Percentiles rank a stretch among this genome's conserved stretches.
phyloP scores from a whole-genome alignment of 2,888 invertebrate species.

The Synergus japonicus region DNA sequence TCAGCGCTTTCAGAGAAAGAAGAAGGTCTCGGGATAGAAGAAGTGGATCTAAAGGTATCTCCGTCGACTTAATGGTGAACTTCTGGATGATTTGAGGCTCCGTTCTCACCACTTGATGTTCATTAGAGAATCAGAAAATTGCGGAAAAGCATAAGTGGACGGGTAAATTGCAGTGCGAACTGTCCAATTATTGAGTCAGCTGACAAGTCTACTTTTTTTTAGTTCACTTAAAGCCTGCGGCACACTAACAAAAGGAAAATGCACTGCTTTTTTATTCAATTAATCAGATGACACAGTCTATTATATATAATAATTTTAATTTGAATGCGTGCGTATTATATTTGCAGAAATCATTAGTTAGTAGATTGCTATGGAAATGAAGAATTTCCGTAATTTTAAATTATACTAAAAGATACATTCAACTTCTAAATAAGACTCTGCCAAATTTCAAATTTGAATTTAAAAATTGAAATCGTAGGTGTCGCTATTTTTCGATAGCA shows the following conservation, averaged over 20 bases:
- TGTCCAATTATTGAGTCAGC: constrained; percentile 60
- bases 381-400: not conserved
- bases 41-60: not conserved
- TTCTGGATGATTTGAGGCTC: constrained; percentile 14
- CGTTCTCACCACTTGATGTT: constrained; percentile 58
- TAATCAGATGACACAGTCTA: not conserved
- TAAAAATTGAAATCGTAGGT: not conserved
- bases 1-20: not conserved
- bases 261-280: not conserved
- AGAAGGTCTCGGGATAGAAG: too few species aligned
- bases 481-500: constrained; percentile 18
- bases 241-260: not conserved
- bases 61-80: not conserved
- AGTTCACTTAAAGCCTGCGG: not conserved
- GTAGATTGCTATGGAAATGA: not conserved
- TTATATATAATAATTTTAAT: not conserved
- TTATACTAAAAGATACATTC: not conserved
- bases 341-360: not conserved
- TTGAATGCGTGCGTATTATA: not conserved
- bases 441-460: not conserved
- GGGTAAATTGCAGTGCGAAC: constrained; percentile 62
- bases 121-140: constrained; percentile 64
- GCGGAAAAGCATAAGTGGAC: constrained; percentile 56
- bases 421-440: not conserved
- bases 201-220: not conserved